phyloP scores from a whole-genome alignment of 2,888 invertebrate genomes.

The Melangyna quadrimaculata region DNA sequence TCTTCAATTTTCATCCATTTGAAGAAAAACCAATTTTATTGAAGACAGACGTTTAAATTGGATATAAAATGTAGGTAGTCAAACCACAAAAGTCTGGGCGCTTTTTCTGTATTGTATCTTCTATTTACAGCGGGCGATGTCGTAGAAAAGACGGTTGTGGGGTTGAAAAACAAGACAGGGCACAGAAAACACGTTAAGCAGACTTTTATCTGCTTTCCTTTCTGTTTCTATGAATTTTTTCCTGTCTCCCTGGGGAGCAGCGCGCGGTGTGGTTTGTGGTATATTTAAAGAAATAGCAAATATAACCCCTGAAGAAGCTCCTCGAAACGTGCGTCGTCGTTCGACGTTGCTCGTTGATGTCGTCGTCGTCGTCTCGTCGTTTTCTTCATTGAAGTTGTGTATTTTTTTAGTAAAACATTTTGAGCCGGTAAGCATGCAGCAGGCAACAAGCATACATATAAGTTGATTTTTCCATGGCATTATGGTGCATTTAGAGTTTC shows the following conservation, averaged over 20 bases:
- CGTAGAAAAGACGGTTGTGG: background rate
- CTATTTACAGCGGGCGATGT: background rate
- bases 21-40: constrained; percentile 57
- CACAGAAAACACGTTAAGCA: constrained; percentile 41
- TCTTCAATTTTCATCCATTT: background rate
- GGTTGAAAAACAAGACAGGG: background rate
- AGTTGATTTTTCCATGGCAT: constrained; percentile 45
- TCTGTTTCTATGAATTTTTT: constrained; percentile 38
- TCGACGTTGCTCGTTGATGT: background rate
- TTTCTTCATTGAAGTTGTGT: constrained; percentile 4
- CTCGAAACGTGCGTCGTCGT: constrained; percentile 12
- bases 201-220: constrained; percentile 57
- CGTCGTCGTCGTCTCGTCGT: background rate
- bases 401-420: constrained; percentile 42
- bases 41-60: constrained; percentile 38
- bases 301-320: constrained; percentile 69
- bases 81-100: constrained; percentile 49
- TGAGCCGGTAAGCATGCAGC: constrained; percentile 2
- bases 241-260: constrained; percentile 10
- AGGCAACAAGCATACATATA: constrained; percentile 12
- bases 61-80: constrained; percentile 32
- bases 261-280: constrained; percentile 5
- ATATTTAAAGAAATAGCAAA: constrained; percentile 57
- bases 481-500: constrained; percentile 47
- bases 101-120: constrained; percentile 31